Conservation (phyloP, 2,888 invertebrate species). For the Mythimna albipuncta region DNA sequence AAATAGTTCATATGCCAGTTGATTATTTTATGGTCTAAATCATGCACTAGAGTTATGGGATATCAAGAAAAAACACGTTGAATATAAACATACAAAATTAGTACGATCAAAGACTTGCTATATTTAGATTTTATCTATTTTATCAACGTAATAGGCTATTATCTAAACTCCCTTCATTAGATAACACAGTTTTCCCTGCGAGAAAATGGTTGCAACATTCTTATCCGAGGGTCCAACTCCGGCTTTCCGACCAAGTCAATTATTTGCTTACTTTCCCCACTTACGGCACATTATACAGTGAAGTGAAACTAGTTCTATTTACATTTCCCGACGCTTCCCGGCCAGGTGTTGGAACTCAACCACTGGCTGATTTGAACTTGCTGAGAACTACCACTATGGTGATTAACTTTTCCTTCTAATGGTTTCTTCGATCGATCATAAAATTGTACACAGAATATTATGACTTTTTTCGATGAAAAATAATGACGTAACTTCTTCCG, state of each 20-base stretch:
- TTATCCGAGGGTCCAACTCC: constrained; percentile 17
- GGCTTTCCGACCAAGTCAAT: constrained; percentile 41
- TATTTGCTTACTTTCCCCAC: constrained; percentile 52
- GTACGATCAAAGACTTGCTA: too few species aligned
- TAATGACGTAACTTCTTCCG: too few species aligned
- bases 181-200: constrained; percentile 15
- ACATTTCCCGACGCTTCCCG: constrained; percentile 51
- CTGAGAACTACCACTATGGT: background rate
- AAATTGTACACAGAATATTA: background rate
- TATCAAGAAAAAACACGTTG: too few species aligned
- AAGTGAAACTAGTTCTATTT: constrained; percentile 54
- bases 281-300: constrained; percentile 26
- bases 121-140: too few species aligned
- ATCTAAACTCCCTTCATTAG: background rate
- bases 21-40: too few species aligned
- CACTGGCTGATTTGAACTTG: constrained; percentile 27
- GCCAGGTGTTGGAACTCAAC: constrained; percentile 32
- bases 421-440: background rate
- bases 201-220: constrained; percentile 21
- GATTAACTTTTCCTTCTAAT: constrained; percentile 8
- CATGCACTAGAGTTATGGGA: too few species aligned
- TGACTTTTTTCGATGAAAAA: too few species aligned
- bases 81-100: too few species aligned
- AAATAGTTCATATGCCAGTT: too few species aligned
- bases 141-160: background rate